A percentile compares a stretch with the other conserved stretches of the same genome.
Conservation (phyloP, 1,140 invertebrate genomes). For the Trachymyrmex cornetzi region DNA sequence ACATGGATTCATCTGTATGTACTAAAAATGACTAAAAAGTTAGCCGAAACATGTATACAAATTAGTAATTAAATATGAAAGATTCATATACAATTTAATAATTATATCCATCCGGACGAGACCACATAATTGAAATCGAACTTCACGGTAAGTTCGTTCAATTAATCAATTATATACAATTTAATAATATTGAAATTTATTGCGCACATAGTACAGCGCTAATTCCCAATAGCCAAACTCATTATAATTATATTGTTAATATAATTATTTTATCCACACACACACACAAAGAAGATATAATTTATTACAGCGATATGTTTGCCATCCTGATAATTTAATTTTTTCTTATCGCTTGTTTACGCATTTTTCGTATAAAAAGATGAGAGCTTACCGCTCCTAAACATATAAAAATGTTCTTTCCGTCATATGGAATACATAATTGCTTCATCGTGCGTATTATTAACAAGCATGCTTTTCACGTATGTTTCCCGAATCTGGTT, state of each 20-base stretch:
- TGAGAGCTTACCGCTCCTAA: neutral
- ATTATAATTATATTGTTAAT: neutral
- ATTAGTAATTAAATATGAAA: too few species aligned
- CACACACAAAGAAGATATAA: neutral
- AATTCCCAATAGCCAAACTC: too few species aligned
- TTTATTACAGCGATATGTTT: neutral
- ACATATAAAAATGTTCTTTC: slow-evolving; percentile 52
- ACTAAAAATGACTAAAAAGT: too few species aligned
- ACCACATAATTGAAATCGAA: too few species aligned
- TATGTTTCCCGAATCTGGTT: slow-evolving; percentile 56
- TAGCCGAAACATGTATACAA: too few species aligned
- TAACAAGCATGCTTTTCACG: slow-evolving; percentile 55
- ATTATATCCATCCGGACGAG: too few species aligned
- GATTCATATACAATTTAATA: too few species aligned
- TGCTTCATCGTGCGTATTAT: slow-evolving; percentile 53
- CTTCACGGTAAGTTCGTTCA: too few species aligned
- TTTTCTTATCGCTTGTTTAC: neutral
- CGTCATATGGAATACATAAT: slow-evolving; percentile 51
- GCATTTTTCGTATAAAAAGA: neutral
- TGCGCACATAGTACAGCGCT: too few species aligned
- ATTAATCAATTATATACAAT: too few species aligned
- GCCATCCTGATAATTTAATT: neutral
- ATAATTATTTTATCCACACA: neutral
- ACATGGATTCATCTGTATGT: too few species aligned
- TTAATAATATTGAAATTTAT: too few species aligned